A percentile compares a stretch with the other conserved stretches of the same genome.
phyloP scores from a whole-genome alignment of 2,888 invertebrate species.

The Peribatodes rhomboidaria region DNA sequence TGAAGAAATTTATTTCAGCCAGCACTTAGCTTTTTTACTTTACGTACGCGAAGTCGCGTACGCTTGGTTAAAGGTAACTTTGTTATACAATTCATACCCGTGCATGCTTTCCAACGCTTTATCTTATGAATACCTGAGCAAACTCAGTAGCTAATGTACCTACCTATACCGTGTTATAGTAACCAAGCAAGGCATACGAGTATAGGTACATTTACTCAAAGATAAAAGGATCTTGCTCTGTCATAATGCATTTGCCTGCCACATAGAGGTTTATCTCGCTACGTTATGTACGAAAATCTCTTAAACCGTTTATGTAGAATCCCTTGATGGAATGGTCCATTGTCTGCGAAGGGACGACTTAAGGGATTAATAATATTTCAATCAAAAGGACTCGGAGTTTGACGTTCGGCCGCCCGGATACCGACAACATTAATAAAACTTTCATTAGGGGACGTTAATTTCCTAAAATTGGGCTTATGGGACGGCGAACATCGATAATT shows the following conservation, averaged over 20 bases:
- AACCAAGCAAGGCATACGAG: conserved; percentile 1
- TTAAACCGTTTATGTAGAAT: conserved; percentile 31
- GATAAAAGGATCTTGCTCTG: conserved; percentile 41
- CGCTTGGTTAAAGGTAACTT: conserved; percentile 13
- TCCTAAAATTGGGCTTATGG: conserved; percentile 34
- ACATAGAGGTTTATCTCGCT: conserved; percentile 44
- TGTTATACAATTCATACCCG: conserved; percentile 11
- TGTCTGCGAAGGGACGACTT: conserved; percentile 36
- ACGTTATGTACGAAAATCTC: conserved; percentile 37
- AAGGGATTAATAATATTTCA: conserved; percentile 45
- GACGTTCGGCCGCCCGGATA: conserved; percentile 28
- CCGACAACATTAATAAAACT: conserved; percentile 39
- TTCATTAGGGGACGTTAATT: conserved; percentile 41
- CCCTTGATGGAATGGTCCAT: conserved; percentile 33
- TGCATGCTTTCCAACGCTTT: conserved; percentile 13
- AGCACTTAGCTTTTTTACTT: not conserved
- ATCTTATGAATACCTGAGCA: conserved; percentile 16
- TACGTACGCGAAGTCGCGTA: not conserved
- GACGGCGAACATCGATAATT: conserved; percentile 26
- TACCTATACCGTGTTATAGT: not conserved
- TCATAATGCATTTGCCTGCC: conserved; percentile 39
- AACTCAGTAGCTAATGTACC: conserved; percentile 14
- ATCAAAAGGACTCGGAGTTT: conserved; percentile 40
- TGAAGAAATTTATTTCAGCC: not conserved
- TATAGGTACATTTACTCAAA: conserved; percentile 15